Evolutionary conservation across 1,140 invertebrate species (phyloP), one percentile per base, ranked within the genome.

Genomic region (Callitettix versicolor): DNA sequence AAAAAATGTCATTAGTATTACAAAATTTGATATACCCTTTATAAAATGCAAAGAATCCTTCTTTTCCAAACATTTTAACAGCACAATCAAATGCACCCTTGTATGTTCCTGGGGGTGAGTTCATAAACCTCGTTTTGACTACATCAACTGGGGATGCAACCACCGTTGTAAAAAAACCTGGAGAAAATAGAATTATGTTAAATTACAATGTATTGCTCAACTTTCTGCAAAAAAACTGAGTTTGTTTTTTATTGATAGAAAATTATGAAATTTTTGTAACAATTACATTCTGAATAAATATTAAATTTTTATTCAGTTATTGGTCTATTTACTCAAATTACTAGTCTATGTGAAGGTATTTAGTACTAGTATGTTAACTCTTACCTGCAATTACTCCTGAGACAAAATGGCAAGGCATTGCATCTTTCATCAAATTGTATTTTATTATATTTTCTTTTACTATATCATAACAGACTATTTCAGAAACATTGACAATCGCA

Each of bases 391-490:
- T 11, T 22, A 50, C 17, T 7, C 18, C 84, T 5, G 82, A 77
- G 0, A 73, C 71, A 56, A 86, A 77, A 64, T 86, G 83, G 58
- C 82, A 84, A 0, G 76, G 76, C 14, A 85, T 70, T 4, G 76
- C 77, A 60, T 86, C 82, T n/a, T 67, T 65, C 66, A 86, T 71
- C 0, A 81, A 54, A 14, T 71, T 67, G 5, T 71, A 66, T 1
- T 61, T 60, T 3, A 86, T 56, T 17, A 86, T 73, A 12, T 70
- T 64, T 34, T 85, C 79, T 63, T 86, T 86, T 18, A 84, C 75
- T 1, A 84, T 64, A 63, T 86, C 84, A 64, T 86, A 86, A 59
- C 81, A 82, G 12, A 86, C 84, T 17, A 85, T 79, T 65, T 86
- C 83, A 2, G 79, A 74, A 0, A 83, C 81, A 64, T 85, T 85